Base-by-base conservation (phyloP, 2,888 invertebrate species). In the Heteromurus nitidus region DNA sequence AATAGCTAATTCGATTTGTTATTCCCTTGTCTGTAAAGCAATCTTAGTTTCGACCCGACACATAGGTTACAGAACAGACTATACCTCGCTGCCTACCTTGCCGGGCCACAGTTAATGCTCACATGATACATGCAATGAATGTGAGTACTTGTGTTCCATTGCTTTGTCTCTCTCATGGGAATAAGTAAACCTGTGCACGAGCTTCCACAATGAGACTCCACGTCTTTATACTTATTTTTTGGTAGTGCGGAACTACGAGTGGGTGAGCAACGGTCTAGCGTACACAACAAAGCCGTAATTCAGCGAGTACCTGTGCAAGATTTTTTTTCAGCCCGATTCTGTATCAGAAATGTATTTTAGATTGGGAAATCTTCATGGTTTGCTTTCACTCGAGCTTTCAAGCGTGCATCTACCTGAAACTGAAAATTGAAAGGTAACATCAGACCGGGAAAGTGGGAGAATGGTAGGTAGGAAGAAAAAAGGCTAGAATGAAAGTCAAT, bases 1-100 rank as follows among this genome's bases (percentile, higher is more conserved):
- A 74, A 81, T 81, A 68, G 67, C 50, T 81, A 81, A 81, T 81
- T 81, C 81, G 81, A 81, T 81, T 81, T 81, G 81, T 81, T 75
- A 68, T 75, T 75, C 77, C 77, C 77, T 77, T 77, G 77, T 77
- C 77, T 77, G 70, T 77, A 69, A 77, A 70, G 77, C 70, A 77
- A 77, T 77, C 77, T 77, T 50, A 53, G 64, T 77, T 77, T 77
- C 18, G 36, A 70, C 69, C 53, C 3, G 18, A 42, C 20, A 53
- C 47, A 47, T n/a, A 47, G 7, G 13, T 36, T 13, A 36, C 36
- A 9, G 13, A 9, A 47, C 47, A 47, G 7, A 47, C 36, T n/a
- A n/a, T n/a, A n/a, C 36, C 36, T 9, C 3, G 47, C 47, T 62
- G 28, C 2, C 18, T 30, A 30, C 30, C 2, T 62, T 28, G 31